Conservation (phyloP, 2,113 vertebrate genomes). For the Clarias batrachus region DNA sequence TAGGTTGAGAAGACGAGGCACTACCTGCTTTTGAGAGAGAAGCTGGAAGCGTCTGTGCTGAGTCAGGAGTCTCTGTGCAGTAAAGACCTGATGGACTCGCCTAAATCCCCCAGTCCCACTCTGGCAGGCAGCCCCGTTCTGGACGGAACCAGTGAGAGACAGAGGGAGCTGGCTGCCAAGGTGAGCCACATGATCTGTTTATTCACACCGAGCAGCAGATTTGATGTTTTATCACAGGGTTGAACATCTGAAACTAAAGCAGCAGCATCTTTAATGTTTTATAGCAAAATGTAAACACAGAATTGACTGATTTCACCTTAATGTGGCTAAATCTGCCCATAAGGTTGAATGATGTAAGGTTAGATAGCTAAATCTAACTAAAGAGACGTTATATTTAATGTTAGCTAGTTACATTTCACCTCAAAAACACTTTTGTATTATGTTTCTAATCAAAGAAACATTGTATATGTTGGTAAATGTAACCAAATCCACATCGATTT, state of each 20-base stretch:
- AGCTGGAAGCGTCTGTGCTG: constrained; percentile 85
- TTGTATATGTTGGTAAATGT: not conserved
- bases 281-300: not conserved
- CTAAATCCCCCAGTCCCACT: constrained; percentile 71
- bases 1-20: constrained; percentile 97
- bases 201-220: not conserved
- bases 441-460: not conserved
- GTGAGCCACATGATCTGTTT: constrained; percentile 62
- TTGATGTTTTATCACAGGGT: not conserved
- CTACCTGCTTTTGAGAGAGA: constrained; percentile 94
- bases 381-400: not conserved
- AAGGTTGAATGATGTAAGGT: not conserved
- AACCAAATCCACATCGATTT: not conserved
- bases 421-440: not conserved
- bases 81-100: constrained; percentile 79
- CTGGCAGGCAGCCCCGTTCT: constrained; percentile 68
- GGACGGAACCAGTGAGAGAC: constrained; percentile 84
- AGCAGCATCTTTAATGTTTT: not conserved
- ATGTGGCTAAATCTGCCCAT: not conserved
- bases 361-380: not conserved
- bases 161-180: constrained; percentile 96
- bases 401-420: not conserved
- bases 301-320: not conserved
- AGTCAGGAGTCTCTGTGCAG: constrained; percentile 79
- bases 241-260: not conserved